phyloP scores from a whole-genome alignment of 1,140 invertebrate genomes.

The Maniola jurtina region DNA sequence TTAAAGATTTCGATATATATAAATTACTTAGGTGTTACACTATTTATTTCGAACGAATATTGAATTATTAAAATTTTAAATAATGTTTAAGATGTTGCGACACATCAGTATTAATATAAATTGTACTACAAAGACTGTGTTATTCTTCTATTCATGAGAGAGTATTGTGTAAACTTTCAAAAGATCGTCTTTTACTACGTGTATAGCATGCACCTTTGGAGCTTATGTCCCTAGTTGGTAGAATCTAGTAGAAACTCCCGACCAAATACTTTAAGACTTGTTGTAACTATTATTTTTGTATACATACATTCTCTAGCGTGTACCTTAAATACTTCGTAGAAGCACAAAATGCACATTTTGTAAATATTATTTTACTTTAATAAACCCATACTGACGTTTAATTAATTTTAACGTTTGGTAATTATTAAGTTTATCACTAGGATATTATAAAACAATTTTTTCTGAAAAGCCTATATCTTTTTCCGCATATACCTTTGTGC shows the following conservation, averaged over 20 bases:
- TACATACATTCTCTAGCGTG: conserved; percentile 16
- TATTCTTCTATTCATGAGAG: conserved; percentile 68
- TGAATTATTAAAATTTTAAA: conserved; percentile 34
- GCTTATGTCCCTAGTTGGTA: conserved; percentile 74
- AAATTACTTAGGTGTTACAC: conserved; percentile 23
- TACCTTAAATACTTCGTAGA: not conserved
- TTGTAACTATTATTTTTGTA: conserved; percentile 51
- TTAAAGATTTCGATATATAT: conserved; percentile 46
- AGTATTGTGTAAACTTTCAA: conserved; percentile 61
- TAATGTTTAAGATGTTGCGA: conserved; percentile 47
- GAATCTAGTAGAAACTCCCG: conserved; percentile 72
- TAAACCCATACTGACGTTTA: not conserved
- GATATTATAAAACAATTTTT: too few species aligned
- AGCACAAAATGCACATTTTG: conserved; percentile 4
- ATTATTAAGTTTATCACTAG: too few species aligned
- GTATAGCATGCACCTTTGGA: conserved; percentile 71
- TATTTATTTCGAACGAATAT: conserved; percentile 41
- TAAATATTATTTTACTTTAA: not conserved
- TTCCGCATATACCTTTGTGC: conserved; percentile 32
- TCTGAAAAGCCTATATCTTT: not conserved
- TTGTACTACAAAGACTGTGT: conserved; percentile 72
- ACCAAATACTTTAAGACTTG: conserved; percentile 76
- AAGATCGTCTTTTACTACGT: conserved; percentile 46
- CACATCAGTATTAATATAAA: conserved; percentile 65
- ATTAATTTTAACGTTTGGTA: too few species aligned